Base-by-base conservation (phyloP, 2,797 vertebrate species). In the Poecilia wingei region DNA sequence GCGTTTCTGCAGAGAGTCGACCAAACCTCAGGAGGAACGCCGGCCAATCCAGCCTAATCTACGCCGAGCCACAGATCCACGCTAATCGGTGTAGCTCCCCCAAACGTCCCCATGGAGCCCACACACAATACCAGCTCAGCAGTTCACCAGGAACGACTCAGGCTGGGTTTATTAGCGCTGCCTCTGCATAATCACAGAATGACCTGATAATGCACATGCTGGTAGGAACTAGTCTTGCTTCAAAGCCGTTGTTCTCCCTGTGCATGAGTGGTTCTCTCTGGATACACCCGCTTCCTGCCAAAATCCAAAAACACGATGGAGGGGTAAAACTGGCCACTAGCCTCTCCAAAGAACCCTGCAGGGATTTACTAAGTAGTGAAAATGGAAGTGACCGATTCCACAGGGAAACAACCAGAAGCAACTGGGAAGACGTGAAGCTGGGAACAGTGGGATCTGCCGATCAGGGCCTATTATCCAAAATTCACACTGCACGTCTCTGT, bases 31-130 rank as follows among this genome's bases (percentile, higher is more conserved):
- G 41, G 77, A 76, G 85, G 88, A 81, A 72, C 78, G 79, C 46
- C 75, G 80, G 87, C 85, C 89, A 81, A 91, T 91, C 85, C 84
- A 57, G 79, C 88, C 84, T 91, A 92, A 94, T 92, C 89, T 90
- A 89, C 82, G 68, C 80, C 87, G 86, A 92, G 87, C 88, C 81
- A 82, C 76, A 79, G 75, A 86, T 89, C 81, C 86, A 82, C 14
- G 79, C 83, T 92, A 87, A 92, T 93, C 92, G 90, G 87, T 85
- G 88, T 75, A 78, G 80, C 80, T 68, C 84, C 74, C 82, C 85
- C 81, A 79, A 87, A 89, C 43, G 64, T 78, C 81, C 82, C 85
- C 41, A 72, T 74, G 69, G 82, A 89, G 86, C 66, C 69, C 83
- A 78, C 82, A 82, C 69, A 82, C 76, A 74, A 82, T 46, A 75